A percentile compares a stretch with the other conserved stretches of the same genome.
These are phyloP conservation scores for Pristionchus mayeri DNA, from an alignment of 2,888 invertebrate species.

Conservation along the genomic window DNA sequence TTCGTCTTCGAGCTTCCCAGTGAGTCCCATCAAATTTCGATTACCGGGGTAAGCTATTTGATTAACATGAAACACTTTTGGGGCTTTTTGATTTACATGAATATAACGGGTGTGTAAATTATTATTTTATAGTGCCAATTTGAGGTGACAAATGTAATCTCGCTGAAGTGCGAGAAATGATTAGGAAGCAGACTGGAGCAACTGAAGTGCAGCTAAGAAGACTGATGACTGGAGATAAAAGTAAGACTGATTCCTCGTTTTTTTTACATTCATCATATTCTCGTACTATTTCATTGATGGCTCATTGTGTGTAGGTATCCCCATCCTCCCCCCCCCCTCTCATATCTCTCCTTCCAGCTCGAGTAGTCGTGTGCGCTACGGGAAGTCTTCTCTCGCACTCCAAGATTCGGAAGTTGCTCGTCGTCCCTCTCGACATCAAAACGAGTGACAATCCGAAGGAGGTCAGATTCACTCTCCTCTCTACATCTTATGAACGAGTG, in stretches of 20 bases:
- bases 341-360: background rate
- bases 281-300: no score
- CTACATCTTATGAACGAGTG: background rate
- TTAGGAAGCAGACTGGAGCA: constrained; percentile 35
- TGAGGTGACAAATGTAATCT: background rate
- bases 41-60: no score
- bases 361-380: constrained; percentile 34
- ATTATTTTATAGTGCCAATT: background rate
- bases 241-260: background rate
- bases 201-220: constrained; percentile 6
- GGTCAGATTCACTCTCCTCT: background rate
- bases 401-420: constrained; percentile 38
- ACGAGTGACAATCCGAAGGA: constrained; percentile 20
- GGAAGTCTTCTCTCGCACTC: constrained; percentile 44
- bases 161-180: background rate
- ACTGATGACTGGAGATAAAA: constrained; percentile 13
- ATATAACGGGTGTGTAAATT: background rate
- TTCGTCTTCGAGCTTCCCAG: constrained; percentile 44
- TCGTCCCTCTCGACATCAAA: constrained; percentile 42
- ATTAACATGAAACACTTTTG: background rate
- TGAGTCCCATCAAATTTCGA: no score
- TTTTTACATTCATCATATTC: background rate
- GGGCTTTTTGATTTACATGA: background rate
- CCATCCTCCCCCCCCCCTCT: no score
- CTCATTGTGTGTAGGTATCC: no score